phyloP scores from a whole-genome alignment of 2,888 invertebrate genomes.

The Scaptodrosophila latifasciaeformis region DNA sequence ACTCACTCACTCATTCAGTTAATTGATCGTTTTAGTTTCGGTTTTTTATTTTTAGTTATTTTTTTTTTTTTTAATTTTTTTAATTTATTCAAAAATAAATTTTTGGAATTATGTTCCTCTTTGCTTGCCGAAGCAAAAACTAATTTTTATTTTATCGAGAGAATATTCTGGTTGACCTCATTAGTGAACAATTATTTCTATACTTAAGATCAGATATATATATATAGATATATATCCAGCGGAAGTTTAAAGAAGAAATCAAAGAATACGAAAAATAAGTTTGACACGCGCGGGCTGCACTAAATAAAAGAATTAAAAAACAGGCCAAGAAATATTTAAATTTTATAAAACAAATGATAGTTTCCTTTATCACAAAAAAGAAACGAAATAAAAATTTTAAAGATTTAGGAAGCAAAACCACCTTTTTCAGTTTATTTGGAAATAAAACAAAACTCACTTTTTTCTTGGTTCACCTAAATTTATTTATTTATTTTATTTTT shows the following conservation, averaged over 20 bases:
- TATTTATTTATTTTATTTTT: not conserved
- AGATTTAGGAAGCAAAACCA: conserved; percentile 60
- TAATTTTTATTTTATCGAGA: no score
- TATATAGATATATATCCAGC: no score
- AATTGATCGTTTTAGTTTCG: no score
- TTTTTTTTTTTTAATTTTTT: no score
- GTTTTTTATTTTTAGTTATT: no score
- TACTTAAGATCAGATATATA: not conserved
- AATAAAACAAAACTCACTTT: not conserved
- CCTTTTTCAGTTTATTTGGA: not conserved
- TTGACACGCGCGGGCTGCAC: conserved; percentile 25
- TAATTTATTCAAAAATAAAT: no score
- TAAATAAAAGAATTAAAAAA: conserved; percentile 17
- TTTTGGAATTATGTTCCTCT: no score
- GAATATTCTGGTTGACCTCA: no score
- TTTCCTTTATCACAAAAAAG: no score
- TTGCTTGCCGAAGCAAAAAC: no score
- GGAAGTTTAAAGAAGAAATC: conserved; percentile 43
- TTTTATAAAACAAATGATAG: no score
- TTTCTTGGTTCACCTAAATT: not conserved
- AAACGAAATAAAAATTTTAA: conserved; percentile 43
- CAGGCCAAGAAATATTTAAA: conserved; percentile 53
- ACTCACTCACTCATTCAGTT: no score
- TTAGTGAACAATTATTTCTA: conserved; percentile 56
- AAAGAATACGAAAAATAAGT: conserved; percentile 18